Evolutionary conservation across 2,888 invertebrate species (phyloP).

Genomic region (Uropetala carovei): DNA sequence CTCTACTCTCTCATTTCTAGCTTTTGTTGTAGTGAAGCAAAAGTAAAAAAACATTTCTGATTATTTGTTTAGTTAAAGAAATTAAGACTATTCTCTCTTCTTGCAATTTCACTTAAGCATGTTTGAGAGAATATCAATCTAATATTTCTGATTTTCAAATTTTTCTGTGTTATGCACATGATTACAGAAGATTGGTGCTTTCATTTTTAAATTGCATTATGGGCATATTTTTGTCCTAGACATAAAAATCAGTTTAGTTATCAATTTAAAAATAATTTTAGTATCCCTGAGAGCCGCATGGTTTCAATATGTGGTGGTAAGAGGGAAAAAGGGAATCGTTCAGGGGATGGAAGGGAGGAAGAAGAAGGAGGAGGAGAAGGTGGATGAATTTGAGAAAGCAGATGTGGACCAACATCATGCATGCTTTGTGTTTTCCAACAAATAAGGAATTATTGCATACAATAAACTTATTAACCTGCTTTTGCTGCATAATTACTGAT

Average conservation of each 20-base stretch:
- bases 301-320: slow-evolving; percentile 47
- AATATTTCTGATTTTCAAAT: not conserved
- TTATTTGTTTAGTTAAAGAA: slow-evolving; percentile 3
- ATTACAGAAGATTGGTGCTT: slow-evolving; percentile 46
- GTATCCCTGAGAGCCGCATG: slow-evolving; percentile 52
- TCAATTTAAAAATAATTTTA: slow-evolving; percentile 27
- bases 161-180: slow-evolving; percentile 42
- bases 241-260: slow-evolving; percentile 45
- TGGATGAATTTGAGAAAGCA: slow-evolving; percentile 55
- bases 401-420: slow-evolving; percentile 53
- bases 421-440: slow-evolving; percentile 11
- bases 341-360: slow-evolving; percentile 59
- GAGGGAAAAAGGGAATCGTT: slow-evolving; percentile 40
- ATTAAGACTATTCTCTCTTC: slow-evolving; percentile 59
- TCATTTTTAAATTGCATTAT: slow-evolving; percentile 49
- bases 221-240: slow-evolving; percentile 30
- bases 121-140: slow-evolving; percentile 45
- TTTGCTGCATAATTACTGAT: not conserved
- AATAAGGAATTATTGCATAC: slow-evolving; percentile 28
- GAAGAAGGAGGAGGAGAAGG: slow-evolving; percentile 47
- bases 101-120: slow-evolving; percentile 48
- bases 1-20: slow-evolving; percentile 49
- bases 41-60: slow-evolving; percentile 27
- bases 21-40: slow-evolving; percentile 43
- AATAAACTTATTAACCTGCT: slow-evolving; percentile 29